Evolutionary conservation across 2,888 invertebrate genomes (phyloP), one percentile per base, ranked within the genome.

Genomic region (Drosophila greeni): DNA sequence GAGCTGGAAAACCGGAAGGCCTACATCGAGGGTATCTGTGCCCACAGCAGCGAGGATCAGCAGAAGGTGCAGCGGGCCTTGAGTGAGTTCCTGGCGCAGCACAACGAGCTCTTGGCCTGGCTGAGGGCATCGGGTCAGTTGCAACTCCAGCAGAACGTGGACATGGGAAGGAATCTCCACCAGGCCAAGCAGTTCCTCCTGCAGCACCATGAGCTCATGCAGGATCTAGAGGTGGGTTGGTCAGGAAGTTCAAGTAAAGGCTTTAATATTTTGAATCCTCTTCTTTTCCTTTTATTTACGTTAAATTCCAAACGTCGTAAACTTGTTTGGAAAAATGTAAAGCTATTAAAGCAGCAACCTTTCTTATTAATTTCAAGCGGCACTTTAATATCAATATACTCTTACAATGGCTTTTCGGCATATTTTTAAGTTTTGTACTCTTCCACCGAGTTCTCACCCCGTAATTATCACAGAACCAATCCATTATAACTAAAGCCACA

Each of bases 1-100:
- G 93, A 94, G 85, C 90, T 95, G 72, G 94, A 95, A 89, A 93
- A 93, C 84, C 91, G 92, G 70, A 94, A 94, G 86, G 91, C 92
- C n/a, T 89, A 91, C 49, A 88, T 94, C 45, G 90, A 91, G 65
- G 90, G 91, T 48, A 89, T 92, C 48, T 94, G 94, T 79, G 91
- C 92, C 4, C 91, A 92, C 5, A 92, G 93, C 82, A 91, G 91
- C 58, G 93, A 93, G 83, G 93, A 93, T 85, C 93, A 93, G 75
- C 89, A 93, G 49, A 91, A 92, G 74, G 91, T 93, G n/a, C 92
- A 93, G 58, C 91, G 92, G 73, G 92, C 92, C n/a, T 89, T 94
- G 16, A 91, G 91, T 58, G 90, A 91, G 54, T 95, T 95, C 88
- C 89, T 93, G 26, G 91, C 93, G 48, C 92, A 92, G 82, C 93